Conservation (phyloP, 2,113 vertebrate genomes). For the Carettochelys insculpta region DNA sequence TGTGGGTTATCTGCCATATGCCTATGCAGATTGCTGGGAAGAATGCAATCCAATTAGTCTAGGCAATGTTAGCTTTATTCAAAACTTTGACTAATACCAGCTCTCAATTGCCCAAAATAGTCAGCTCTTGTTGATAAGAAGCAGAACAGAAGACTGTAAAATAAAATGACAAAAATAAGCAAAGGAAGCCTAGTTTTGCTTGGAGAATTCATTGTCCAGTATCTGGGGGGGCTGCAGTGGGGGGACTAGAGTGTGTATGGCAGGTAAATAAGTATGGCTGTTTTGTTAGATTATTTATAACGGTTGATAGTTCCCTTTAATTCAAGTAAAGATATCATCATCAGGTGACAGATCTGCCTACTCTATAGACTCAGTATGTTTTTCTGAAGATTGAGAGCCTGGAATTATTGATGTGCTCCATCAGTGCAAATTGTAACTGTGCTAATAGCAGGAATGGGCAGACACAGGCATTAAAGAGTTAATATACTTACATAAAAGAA, state of each 20-base stretch:
- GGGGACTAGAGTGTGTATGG: no score
- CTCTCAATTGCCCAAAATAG: not conserved
- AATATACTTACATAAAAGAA: constrained; percentile 9
- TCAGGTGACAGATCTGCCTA: not conserved
- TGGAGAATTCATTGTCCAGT: not conserved
- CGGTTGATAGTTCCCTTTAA: not conserved
- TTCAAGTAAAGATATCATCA: not conserved
- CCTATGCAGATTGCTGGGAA: not conserved
- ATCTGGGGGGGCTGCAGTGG: not conserved
- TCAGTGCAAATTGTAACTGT: not conserved
- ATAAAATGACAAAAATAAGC: not conserved
- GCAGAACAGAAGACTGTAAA: not conserved
- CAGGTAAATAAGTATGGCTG: not conserved
- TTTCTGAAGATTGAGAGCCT: not conserved
- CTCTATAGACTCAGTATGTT: not conserved
- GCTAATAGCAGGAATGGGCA: not conserved
- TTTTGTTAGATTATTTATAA: not conserved
- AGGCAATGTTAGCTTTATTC: not conserved
- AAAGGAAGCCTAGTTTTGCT: not conserved
- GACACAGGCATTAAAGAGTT: not conserved
- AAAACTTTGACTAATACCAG: not conserved
- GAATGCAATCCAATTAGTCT: not conserved
- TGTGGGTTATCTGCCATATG: not conserved
- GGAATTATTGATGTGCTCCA: not conserved
- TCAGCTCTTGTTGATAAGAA: not conserved